Conservation (phyloP, 2,113 vertebrate genomes). For the Perca schrenkii region DNA sequence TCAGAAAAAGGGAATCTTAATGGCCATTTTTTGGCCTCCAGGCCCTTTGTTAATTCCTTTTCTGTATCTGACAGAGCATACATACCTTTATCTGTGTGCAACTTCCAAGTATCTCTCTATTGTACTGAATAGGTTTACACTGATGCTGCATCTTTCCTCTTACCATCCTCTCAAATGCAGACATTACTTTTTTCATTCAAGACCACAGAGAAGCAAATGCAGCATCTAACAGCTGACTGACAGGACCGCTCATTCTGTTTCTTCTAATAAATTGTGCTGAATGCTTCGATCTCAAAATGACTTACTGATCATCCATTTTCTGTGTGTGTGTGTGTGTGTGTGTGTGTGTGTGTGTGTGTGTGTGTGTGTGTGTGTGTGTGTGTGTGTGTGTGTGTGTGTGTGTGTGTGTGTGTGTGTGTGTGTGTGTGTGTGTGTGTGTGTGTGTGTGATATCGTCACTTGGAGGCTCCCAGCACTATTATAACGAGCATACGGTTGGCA, state of each 20-base stretch:
- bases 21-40: not conserved
- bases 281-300: slow-evolving; percentile 69
- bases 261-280: slow-evolving; percentile 62
- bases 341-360: slow-evolving; percentile 47
- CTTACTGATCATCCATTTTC: slow-evolving; percentile 59
- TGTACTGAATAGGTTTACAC: not conserved
- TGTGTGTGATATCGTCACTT: slow-evolving; percentile 77
- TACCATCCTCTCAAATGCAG: not conserved
- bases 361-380: slow-evolving; percentile 56
- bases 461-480: slow-evolving; percentile 79
- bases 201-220: not conserved
- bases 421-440: slow-evolving; percentile 47
- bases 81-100: slow-evolving; percentile 4
- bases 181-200: not conserved
- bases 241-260: slow-evolving; percentile 34
- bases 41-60: not conserved
- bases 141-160: not conserved
- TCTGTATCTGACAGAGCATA: not conserved
- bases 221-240: slow-evolving; percentile 8
- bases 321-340: slow-evolving; percentile 45
- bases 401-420: slow-evolving; percentile 34
- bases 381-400: slow-evolving; percentile 47
- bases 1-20: no score
- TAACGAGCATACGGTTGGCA: slow-evolving; percentile 81
- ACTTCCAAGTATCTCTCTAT: not conserved